Conservation (phyloP, 2,113 vertebrate genomes). For the Quiscalus mexicanus region DNA sequence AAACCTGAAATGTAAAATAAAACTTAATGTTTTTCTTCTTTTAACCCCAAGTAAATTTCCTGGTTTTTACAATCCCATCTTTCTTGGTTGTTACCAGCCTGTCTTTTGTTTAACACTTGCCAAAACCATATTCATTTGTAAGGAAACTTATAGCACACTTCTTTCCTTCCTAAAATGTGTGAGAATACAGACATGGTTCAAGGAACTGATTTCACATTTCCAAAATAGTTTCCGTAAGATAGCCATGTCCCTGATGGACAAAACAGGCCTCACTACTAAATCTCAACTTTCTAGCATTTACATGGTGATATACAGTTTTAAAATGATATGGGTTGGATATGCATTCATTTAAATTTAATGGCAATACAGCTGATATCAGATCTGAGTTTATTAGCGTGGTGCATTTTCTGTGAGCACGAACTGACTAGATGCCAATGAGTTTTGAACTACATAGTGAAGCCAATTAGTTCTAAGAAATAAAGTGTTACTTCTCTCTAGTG, state of each 20-base stretch:
- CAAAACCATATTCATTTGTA: not conserved
- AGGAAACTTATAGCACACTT: not conserved
- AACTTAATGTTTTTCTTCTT: not conserved
- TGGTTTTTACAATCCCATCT: not conserved
- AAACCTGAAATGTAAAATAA: not conserved
- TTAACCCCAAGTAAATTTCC: not conserved
- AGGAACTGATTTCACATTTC: not conserved
- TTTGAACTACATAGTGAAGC: constrained; percentile 39
- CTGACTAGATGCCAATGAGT: constrained; percentile 52
- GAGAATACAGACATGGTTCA: not conserved
- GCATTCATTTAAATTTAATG: constrained; percentile 33
- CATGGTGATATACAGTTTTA: not conserved
- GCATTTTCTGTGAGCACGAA: constrained; percentile 22
- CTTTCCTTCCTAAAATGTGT: not conserved
- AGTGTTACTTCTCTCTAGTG: constrained; percentile 51
- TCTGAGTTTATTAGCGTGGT: not conserved
- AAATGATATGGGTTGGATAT: not conserved
- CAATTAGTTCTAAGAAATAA: constrained; percentile 71
- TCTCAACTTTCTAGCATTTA: not conserved
- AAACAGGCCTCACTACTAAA: not conserved
- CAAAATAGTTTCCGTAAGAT: not conserved
- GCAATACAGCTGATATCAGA: constrained; percentile 25
- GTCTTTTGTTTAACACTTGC: not conserved
- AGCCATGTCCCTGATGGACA: not conserved
- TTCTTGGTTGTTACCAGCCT: not conserved